Conservation (phyloP, 2,797 vertebrate species). For the Falco berigora region DNA sequence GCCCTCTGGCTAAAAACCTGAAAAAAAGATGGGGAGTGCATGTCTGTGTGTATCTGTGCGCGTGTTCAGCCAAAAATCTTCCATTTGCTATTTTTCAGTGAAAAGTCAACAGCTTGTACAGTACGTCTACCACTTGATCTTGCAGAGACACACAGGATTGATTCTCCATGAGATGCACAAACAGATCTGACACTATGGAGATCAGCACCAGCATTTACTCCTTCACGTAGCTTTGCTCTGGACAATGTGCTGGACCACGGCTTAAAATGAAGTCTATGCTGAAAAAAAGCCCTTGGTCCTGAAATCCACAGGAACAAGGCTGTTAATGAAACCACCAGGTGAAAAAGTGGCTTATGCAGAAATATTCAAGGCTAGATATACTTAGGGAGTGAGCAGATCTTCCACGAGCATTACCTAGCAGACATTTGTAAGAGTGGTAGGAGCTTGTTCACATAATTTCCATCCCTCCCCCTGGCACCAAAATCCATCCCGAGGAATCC, state of each 20-base stretch:
- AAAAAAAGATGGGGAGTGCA: neutral
- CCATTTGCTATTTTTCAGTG: neutral
- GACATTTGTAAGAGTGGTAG: neutral
- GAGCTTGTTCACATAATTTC: neutral
- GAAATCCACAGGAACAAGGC: neutral
- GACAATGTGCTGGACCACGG: neutral
- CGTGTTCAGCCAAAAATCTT: neutral
- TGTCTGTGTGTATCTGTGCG: neutral
- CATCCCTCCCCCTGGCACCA: neutral
- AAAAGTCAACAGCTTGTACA: neutral
- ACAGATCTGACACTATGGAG: neutral
- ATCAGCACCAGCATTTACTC: neutral
- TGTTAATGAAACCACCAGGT: neutral
- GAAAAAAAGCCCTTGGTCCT: neutral
- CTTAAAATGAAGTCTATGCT: neutral
- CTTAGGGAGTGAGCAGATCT: neutral
- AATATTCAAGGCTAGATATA: neutral
- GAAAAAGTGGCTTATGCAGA: neutral
- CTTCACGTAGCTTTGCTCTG: neutral
- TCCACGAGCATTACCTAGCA: neutral
- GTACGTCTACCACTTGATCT: neutral
- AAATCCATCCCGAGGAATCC: neutral
- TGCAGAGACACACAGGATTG: neutral
- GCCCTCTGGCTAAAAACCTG: neutral
- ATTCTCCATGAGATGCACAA: neutral